A percentile compares a stretch with the other conserved stretches of the same genome.
Evolutionary conservation across 2,888 invertebrate species (phyloP).

Genomic region (Bembecia ichneumoniformis): DNA sequence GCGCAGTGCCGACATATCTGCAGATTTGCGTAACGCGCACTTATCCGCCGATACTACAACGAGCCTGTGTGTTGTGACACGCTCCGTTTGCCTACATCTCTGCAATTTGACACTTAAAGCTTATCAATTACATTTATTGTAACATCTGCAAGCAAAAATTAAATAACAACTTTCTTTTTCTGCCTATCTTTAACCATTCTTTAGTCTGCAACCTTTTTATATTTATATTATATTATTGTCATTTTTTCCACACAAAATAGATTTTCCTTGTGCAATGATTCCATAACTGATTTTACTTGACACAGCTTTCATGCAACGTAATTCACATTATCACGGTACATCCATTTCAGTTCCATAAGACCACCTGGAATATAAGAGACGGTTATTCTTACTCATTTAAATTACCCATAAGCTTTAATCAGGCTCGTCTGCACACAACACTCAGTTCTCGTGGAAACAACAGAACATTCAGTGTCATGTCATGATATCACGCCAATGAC

Average conservation of each 20-base stretch:
- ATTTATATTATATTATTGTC: too few relatives aligned
- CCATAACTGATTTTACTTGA: neutral
- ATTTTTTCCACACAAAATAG: too few relatives aligned
- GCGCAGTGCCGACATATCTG: constrained; percentile 65
- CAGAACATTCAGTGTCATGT: constrained; percentile 31
- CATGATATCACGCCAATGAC: constrained; percentile 57
- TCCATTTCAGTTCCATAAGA: neutral
- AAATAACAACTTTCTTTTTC: too few relatives aligned
- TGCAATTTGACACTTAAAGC: constrained; percentile 14
- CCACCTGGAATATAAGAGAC: neutral
- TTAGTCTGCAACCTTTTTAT: too few relatives aligned
- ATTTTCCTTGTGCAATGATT: too few relatives aligned
- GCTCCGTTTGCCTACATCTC: constrained; percentile 50
- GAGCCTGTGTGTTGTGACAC: constrained; percentile 62
- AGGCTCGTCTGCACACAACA: constrained; percentile 8
- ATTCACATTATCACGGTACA: neutral
- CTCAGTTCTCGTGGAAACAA: constrained; percentile 30
- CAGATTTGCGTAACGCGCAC: constrained; percentile 71
- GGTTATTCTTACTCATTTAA: neutral
- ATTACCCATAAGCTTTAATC: constrained; percentile 10
- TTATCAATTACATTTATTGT: neutral
- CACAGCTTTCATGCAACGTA: neutral
- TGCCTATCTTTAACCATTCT: too few relatives aligned
- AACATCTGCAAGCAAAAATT: too few relatives aligned
- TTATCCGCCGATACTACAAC: constrained; percentile 57